Evolutionary conservation across 1,140 invertebrate genomes (phyloP), one percentile per base, ranked within the genome.

Genomic region (Sitobion miscanthi): DNA sequence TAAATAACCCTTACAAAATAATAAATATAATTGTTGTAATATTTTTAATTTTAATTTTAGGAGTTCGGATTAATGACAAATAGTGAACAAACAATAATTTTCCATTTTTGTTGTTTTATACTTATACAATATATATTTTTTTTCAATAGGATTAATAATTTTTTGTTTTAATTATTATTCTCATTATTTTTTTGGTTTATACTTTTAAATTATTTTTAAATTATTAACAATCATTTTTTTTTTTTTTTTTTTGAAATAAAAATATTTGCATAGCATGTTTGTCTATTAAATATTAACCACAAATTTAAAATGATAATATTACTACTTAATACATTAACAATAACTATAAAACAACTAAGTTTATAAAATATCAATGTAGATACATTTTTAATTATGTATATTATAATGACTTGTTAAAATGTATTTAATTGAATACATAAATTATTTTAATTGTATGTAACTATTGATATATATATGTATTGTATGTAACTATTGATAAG

Each of bases 31-130:
- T 45, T 52, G 8, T 90, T 90, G 5, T 62, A 90, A 45, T 69
- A 25, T 69, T 45, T 90, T 69, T 90, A 69, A 54, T 54, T 89
- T 89, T 57, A 90, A 90, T 90, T 93, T 93, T 93, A 93, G 91
- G 82, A 93, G 91, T 49, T 93, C 91, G 6, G 77, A 93, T 85
- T 93, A 85, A 93, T 45, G 77, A 57, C 23, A 45, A 77, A 83
- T 82, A 92, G 14, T 8, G 54, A 92, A 92, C 90, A 91, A 83
- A 91, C 30, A 49, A 49, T 38, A 49, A 62, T 69, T 69, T 90
- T 45, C 23, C 25, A 69, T 30, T 90, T 45, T 90, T 25, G 38
- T 92, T 92, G 62, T 92, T 92, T 92, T 83, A 92, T 92, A 92
- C 21, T 47, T 77, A 69, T 69, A 77, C 38, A 90, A 25, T 77